These are phyloP conservation scores for Hypena proboscidalis DNA, from an alignment of 2,888 invertebrate species.

Conservation along the genomic window DNA sequence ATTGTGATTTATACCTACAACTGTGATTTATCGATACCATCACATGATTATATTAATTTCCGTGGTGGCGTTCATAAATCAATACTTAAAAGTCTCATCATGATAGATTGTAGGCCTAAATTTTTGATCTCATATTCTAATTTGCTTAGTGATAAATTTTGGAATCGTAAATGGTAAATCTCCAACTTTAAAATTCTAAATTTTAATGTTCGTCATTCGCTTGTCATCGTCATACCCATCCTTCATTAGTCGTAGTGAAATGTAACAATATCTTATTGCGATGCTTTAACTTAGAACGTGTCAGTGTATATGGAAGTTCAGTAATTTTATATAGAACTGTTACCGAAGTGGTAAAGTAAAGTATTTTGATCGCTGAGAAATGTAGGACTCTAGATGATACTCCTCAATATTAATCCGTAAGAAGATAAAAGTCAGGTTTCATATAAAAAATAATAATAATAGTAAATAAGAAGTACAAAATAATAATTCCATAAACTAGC, in stretches of 20 bases:
- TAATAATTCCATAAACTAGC: slow-evolving; percentile 60
- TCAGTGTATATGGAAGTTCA: slow-evolving; percentile 78
- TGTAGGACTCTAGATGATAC: slow-evolving; percentile 65
- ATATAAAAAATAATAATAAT: slow-evolving; percentile 68
- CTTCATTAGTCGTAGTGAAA: slow-evolving; percentile 78
- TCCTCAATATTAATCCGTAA: slow-evolving; percentile 66
- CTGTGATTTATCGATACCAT: slow-evolving; percentile 83
- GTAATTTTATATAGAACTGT: slow-evolving; percentile 78
- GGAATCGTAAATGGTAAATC: slow-evolving; percentile 77
- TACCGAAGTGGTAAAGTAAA: slow-evolving; percentile 65
- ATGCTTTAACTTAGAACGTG: slow-evolving; percentile 84
- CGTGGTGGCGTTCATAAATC: slow-evolving; percentile 81
- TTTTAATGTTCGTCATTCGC: slow-evolving; percentile 73
- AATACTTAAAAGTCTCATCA: slow-evolving; percentile 80
- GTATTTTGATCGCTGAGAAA: slow-evolving; percentile 69
- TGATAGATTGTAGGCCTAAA: slow-evolving; percentile 84
- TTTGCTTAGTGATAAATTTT: slow-evolving; percentile 84
- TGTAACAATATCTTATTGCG: slow-evolving; percentile 84
- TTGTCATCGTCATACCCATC: slow-evolving; percentile 62
- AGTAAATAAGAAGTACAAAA: slow-evolving; percentile 75
- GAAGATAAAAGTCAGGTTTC: slow-evolving; percentile 62
- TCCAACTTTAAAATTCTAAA: slow-evolving; percentile 80
- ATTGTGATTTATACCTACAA: slow-evolving; percentile 81
- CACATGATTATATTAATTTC: slow-evolving; percentile 70
- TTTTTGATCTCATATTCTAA: slow-evolving; percentile 85